Base-by-base conservation (phyloP, 2,113 vertebrate genomes). In the Thamnophis sirtalis region DNA sequence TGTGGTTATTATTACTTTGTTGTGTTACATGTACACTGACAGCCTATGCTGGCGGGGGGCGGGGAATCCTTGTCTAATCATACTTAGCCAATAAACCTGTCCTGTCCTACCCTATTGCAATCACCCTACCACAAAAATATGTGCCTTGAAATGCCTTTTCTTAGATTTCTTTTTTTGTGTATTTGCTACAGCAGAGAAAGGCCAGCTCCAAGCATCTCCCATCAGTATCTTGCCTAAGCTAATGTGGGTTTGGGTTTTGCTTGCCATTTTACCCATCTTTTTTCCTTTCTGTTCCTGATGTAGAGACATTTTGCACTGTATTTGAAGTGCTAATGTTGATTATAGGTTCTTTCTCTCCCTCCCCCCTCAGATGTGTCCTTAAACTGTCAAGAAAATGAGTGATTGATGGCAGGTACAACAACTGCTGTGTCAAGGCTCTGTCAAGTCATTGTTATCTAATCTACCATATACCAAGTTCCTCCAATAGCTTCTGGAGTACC, bases 371-470 rank as follows among this genome's bases (percentile, higher is more conserved):
- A 95, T 94, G 95, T 96, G 96, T 93, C 94, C 97, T 97, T 97
- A 97, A 98, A 96, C 95, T 97, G 97, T 96, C 96, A 96, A 91
- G 92, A 96, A 94, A 95, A 94, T 88, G 94, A 96, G 90, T 96
- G 97, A 97, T 97, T 97, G 96, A 96, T 96, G 96, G 96, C 93
- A 90, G 93, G 51, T 92, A 73, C 48, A 94, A 95, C 96, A 94
- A 96, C 97, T 96, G 93, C 94, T 95, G 96, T 97, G 97, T 98
- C 97, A 98, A 98, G 97, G 97, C 94, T 97, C 96, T 97, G 96
- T 97, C 95, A 96, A 92, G 92, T 92, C 94, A 91, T 96, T 96
- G 94, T 95, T 94, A 91, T 93, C 85, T 96, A 95, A 91, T 54
- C 95, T 85, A 5, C 93, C 93, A 94, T 84, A 0, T 95, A 60